phyloP scores from a whole-genome alignment of 2,113 vertebrate genomes.

The Amia ocellicauda region DNA sequence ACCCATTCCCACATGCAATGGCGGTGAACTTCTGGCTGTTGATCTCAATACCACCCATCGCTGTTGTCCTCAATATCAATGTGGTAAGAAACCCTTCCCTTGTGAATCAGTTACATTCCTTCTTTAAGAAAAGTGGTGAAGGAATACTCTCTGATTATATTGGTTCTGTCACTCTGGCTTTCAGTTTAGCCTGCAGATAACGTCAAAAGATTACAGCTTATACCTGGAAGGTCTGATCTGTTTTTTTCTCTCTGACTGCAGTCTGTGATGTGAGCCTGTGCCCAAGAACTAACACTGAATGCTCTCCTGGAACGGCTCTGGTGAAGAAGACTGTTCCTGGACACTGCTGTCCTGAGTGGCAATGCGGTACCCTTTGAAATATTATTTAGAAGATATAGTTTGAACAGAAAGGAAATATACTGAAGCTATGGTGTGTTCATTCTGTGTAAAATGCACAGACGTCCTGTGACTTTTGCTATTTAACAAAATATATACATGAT shows the following conservation, averaged over 20 bases:
- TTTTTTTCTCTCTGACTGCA: slow-evolving; percentile 62
- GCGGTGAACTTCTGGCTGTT: slow-evolving; percentile 87
- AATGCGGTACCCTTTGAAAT: slow-evolving; percentile 74
- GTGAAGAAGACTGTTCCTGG: slow-evolving; percentile 69
- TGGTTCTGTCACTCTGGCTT: too few species aligned
- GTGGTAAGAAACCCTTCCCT: slow-evolving; percentile 65
- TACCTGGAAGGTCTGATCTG: too few species aligned
- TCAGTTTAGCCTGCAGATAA: too few species aligned
- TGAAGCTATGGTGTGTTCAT: too few species aligned
- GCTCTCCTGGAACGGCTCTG: slow-evolving; percentile 74
- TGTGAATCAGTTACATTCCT: background rate
- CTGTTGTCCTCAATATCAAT: slow-evolving; percentile 89
- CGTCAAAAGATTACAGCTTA: too few species aligned
- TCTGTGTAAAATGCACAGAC: too few species aligned
- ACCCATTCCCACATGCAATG: slow-evolving; percentile 74
- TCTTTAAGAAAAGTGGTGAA: too few species aligned
- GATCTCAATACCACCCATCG: slow-evolving; percentile 77
- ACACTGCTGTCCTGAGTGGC: slow-evolving; percentile 82
- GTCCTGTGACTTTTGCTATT: too few species aligned
- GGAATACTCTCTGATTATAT: too few species aligned
- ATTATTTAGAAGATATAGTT: too few species aligned
- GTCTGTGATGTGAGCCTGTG: slow-evolving; percentile 89
- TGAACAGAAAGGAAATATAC: too few species aligned
- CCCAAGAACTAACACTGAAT: slow-evolving; percentile 64
- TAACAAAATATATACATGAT: too few species aligned